Base-by-base conservation (phyloP, 1,140 invertebrate species). In the Drosophila burlai region DNA sequence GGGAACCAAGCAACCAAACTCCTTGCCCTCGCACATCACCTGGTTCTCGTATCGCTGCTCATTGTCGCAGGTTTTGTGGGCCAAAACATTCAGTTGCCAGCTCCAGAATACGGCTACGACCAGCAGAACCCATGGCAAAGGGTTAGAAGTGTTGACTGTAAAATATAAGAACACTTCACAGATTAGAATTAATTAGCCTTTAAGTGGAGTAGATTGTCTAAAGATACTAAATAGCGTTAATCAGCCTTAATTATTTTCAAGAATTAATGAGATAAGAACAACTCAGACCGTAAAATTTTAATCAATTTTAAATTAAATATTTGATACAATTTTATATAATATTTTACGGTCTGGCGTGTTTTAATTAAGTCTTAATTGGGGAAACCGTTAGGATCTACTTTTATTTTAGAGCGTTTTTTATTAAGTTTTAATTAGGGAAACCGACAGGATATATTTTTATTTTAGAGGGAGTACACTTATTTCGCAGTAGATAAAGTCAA, bases 21-120 rank as follows among this genome's bases (percentile, higher is more conserved):
- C 15, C 31, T 84, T 82, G 36, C 46, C 83, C 13, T 24, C 47
- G 43, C 90, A 92, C 69, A 85, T 90, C 21, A 62, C 60, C 50
- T 89, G 82, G 58, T 91, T 91, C 60, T 83, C 80, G 15, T 83
- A 84, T 1, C 90, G 52, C 24, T 83, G 13, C 62, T 91, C 90
- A 67, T 89, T 91, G 45, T 80, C 55, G 55, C 90, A 92, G 6
- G 80, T 57, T 45, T 69, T 49, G 26, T 81, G 76, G 21, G 49
- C 63, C 50, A 57, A 54, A 42, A 57, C 55, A 40, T 73, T 52
- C 1, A 73, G 18, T 38, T 73, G 67, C 54, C 55, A 73, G 24
- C 54, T 73, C 71, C 71, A 73, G 24, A 73, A 21, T 0, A 73
- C 8, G 15, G 64, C 64, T n/a, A 38, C 31, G 16, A 60, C 45